Evolutionary conservation across 2,797 vertebrate species (phyloP).

Genomic region (Peromyscus nudipes): DNA sequence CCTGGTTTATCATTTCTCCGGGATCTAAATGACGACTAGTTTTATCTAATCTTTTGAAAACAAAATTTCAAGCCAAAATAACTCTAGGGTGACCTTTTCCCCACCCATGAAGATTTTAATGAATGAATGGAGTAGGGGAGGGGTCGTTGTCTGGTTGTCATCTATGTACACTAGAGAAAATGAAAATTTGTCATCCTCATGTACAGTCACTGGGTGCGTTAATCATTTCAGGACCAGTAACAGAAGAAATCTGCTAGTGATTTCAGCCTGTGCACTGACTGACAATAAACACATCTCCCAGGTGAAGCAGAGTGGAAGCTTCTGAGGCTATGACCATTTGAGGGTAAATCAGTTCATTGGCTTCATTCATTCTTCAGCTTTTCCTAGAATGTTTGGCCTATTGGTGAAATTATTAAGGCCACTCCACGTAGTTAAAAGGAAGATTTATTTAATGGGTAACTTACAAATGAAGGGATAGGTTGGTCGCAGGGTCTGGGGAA

Average conservation of each 20-base stretch:
- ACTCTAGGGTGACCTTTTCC: not conserved
- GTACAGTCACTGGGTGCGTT: not conserved
- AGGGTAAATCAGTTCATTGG: not conserved
- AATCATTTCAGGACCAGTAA: not conserved
- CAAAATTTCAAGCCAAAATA: not conserved
- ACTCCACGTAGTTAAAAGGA: too few species aligned
- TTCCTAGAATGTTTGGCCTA: not conserved
- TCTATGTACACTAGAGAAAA: not conserved
- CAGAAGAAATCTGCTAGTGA: conserved; percentile 17
- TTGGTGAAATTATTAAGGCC: too few species aligned
- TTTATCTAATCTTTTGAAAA: not conserved
- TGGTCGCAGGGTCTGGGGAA: too few species aligned
- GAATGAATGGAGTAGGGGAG: not conserved
- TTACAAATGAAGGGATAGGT: too few species aligned
- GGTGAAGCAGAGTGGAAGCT: not conserved
- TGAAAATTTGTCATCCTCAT: not conserved
- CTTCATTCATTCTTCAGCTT: conserved; percentile 22
- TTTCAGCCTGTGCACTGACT: not conserved
- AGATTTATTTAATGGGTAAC: too few species aligned
- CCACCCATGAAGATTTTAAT: not conserved
- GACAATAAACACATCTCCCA: not conserved
- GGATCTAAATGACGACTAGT: not conserved
- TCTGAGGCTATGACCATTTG: not conserved
- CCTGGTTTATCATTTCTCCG: not conserved
- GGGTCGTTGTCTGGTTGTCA: not conserved